These are phyloP conservation scores for Malurus alboscapulatus DNA, from an alignment of 2,113 vertebrate species.

Conservation along the genomic window DNA sequence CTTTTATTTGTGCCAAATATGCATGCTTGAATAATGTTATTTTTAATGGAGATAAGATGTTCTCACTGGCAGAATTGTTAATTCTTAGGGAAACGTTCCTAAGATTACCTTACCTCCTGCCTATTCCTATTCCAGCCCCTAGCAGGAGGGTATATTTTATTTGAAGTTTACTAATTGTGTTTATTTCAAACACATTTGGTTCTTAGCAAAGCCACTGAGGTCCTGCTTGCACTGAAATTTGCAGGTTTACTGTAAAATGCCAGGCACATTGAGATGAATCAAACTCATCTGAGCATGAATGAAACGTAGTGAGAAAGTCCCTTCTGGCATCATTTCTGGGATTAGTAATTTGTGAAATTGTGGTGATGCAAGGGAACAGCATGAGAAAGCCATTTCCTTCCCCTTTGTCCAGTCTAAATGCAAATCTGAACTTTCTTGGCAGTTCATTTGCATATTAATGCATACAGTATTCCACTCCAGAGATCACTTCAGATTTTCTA, in stretches of 20 bases:
- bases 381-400: conserved; percentile 66
- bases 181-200: conserved; percentile 35
- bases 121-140: not conserved
- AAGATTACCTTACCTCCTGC: not conserved
- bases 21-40: not conserved
- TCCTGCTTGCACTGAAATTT: conserved; percentile 38
- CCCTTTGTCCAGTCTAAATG: conserved; percentile 79
- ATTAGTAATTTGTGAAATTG: conserved; percentile 72
- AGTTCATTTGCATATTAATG: conserved; percentile 78
- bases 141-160: not conserved
- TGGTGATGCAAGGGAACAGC: conserved; percentile 62
- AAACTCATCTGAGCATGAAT: conserved; percentile 57
- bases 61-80: not conserved
- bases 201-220: conserved; percentile 20
- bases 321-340: conserved; percentile 68
- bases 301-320: conserved; percentile 56
- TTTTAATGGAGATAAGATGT: not conserved
- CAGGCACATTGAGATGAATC: conserved; percentile 61
- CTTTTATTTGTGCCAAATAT: not conserved
- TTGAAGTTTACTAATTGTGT: conserved; percentile 48
- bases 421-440: conserved; percentile 77
- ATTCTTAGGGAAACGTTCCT: conserved; percentile 10
- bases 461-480: conserved; percentile 68
- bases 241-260: conserved; percentile 52
- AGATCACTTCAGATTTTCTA: conserved; percentile 74